Conservation (phyloP, 2,113 vertebrate species). For the Solenodon paradoxus region DNA sequence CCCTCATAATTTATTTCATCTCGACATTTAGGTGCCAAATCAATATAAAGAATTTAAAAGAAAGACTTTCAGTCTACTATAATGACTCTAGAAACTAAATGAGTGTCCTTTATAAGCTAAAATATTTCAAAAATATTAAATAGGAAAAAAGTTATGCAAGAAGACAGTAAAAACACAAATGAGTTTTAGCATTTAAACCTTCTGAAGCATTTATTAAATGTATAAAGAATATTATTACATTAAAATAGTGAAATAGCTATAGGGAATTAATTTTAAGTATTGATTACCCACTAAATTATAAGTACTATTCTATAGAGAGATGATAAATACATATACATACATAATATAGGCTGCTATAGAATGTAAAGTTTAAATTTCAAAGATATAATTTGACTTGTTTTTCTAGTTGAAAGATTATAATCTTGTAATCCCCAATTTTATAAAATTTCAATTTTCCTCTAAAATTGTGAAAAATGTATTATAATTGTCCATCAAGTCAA, state of each 20-base stretch:
- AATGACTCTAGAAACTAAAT: background rate
- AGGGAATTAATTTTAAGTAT: background rate
- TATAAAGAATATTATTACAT: background rate
- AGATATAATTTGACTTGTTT: background rate
- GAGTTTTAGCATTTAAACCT: background rate
- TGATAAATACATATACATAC: background rate
- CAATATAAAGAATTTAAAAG: background rate
- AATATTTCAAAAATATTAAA: background rate
- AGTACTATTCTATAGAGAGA: background rate
- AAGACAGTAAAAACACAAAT: background rate
- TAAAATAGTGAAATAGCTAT: background rate
- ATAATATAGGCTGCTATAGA: background rate
- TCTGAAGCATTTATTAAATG: slow-evolving; percentile 13
- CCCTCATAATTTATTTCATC: background rate
- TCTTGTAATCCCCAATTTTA: background rate
- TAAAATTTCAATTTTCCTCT: background rate
- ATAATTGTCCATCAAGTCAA: background rate
- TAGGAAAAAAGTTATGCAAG: background rate
- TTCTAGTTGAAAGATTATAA: background rate
- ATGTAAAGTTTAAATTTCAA: background rate
- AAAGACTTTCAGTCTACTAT: background rate
- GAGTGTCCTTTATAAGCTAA: background rate
- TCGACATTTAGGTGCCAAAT: background rate
- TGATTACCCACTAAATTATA: background rate
- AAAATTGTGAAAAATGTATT: background rate